phyloP scores from a whole-genome alignment of 2,113 vertebrate genomes.

The Tychaedon coryphoeus region DNA sequence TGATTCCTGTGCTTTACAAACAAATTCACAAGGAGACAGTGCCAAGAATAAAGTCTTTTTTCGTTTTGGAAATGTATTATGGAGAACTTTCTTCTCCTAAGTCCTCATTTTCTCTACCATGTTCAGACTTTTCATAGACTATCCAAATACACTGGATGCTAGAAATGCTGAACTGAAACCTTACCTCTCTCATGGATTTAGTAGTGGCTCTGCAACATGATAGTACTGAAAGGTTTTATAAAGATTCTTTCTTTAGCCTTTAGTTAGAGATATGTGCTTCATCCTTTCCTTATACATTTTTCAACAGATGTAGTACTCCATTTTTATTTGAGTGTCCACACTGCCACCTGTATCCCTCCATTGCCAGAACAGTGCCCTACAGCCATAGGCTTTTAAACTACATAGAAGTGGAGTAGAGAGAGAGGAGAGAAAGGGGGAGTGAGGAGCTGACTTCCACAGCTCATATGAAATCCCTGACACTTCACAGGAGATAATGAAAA shows the following conservation, averaged over 20 bases:
- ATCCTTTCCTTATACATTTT: neutral
- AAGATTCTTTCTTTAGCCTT: neutral
- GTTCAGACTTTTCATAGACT: neutral
- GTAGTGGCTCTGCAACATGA: neutral
- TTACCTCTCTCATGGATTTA: neutral
- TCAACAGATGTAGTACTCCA: neutral
- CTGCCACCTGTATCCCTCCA: neutral
- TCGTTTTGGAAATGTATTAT: neutral
- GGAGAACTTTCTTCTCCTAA: neutral
- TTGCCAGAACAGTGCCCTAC: neutral
- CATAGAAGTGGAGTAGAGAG: neutral
- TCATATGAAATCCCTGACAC: neutral
- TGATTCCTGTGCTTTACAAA: neutral
- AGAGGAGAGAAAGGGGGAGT: neutral
- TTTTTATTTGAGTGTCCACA: neutral
- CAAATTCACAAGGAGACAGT: neutral
- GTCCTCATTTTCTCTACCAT: neutral
- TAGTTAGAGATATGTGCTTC: neutral
- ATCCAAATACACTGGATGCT: neutral
- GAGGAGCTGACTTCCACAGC: neutral
- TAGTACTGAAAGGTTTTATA: neutral
- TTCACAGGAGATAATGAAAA: neutral
- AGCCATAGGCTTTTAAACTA: neutral
- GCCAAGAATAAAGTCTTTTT: neutral
- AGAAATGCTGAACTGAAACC: neutral